These are phyloP conservation scores for Hymenochirus boettgeri DNA, from an alignment of 2,113 vertebrate species.

Conservation along the genomic window DNA sequence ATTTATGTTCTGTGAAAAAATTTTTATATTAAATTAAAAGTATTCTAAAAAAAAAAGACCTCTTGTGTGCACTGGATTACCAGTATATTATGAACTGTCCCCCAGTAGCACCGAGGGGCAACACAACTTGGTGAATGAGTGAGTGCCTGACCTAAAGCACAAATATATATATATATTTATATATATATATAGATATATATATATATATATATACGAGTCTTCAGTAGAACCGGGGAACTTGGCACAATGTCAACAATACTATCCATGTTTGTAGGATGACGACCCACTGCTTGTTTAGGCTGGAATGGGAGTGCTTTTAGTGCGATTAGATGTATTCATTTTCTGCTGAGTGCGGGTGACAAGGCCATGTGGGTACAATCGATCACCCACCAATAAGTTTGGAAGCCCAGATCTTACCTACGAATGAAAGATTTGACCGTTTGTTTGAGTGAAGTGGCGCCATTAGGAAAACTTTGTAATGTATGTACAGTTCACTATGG, in stretches of 20 bases:
- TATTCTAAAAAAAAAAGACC: too few species aligned
- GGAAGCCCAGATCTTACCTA: conserved; percentile 20
- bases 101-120: too few species aligned
- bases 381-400: conserved; percentile 10
- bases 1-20: too few species aligned
- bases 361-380: conserved; percentile 33
- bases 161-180: too few species aligned
- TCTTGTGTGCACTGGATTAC: too few species aligned
- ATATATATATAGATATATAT: too few species aligned
- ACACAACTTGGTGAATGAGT: too few species aligned
- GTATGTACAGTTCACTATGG: conserved; percentile 17
- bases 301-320: conserved; percentile 28
- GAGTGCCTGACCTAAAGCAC: too few species aligned
- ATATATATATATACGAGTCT: conserved; percentile 11
- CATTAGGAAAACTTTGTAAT: conserved; percentile 14
- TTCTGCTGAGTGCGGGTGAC: conserved; percentile 8
- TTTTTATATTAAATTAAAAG: too few species aligned
- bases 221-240: conserved; percentile 28
- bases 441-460: background rate
- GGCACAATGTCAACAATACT: conserved; percentile 27
- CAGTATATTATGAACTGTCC: too few species aligned
- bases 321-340: conserved; percentile 28
- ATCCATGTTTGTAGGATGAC: conserved; percentile 5
- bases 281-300: conserved; percentile 29
- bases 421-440: conserved; percentile 5